Evolutionary conservation across 1,140 invertebrate species (phyloP).

Genomic region (Harpegnathos saltator): DNA sequence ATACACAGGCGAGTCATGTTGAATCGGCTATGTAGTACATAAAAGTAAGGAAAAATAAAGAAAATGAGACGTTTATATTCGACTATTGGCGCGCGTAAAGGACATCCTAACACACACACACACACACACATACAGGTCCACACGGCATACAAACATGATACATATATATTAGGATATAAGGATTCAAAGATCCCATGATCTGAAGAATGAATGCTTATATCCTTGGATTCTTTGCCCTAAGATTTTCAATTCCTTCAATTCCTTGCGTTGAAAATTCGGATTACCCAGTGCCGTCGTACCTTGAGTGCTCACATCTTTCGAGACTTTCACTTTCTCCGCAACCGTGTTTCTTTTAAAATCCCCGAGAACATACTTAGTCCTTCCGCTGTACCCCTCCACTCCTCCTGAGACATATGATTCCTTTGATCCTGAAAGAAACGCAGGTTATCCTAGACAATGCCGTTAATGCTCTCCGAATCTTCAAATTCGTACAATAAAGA

Average conservation of each 20-base stretch:
- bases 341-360: neutral
- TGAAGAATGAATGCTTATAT: conserved; percentile 53
- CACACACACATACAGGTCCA: neutral
- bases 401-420: neutral
- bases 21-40: neutral
- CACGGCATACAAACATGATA: conserved; percentile 35
- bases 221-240: conserved; percentile 48
- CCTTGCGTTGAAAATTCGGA: conserved; percentile 16
- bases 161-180: conserved; percentile 60
- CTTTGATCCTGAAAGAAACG: conserved; percentile 11
- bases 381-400: too few relatives aligned
- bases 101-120: conserved; percentile 46
- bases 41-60: neutral
- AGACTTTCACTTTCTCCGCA: conserved; percentile 7
- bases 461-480: conserved; percentile 18
- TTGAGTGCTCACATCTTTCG: neutral
- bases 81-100: neutral
- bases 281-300: neutral
- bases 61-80: neutral
- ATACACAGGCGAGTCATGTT: too few relatives aligned
- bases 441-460: neutral
- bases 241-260: neutral
- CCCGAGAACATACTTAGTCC: neutral
- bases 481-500: conserved; percentile 9
- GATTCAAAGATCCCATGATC: conserved; percentile 47